These are phyloP conservation scores for Columba livia DNA, from an alignment of 2,113 vertebrate species.

Conservation along the genomic window DNA sequence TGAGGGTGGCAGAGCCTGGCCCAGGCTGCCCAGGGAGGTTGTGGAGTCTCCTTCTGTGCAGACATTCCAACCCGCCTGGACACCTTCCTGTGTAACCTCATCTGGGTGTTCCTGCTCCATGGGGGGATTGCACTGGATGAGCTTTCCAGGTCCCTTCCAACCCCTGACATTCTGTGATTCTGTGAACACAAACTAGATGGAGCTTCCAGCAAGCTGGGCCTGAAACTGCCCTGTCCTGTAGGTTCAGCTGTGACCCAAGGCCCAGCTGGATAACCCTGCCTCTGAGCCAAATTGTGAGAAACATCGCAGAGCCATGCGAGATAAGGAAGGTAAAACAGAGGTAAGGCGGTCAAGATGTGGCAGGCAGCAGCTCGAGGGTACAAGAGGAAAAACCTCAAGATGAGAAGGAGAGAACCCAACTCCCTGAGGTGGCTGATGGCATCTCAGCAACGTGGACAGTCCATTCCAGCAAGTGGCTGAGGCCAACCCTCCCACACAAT, in stretches of 20 bases:
- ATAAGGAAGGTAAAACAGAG: background rate
- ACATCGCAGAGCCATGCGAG: background rate
- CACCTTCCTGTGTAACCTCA: too few species aligned
- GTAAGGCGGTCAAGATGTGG: background rate
- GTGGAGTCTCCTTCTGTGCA: too few species aligned
- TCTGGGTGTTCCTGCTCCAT: too few species aligned
- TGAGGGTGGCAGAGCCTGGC: too few species aligned
- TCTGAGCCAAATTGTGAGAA: background rate
- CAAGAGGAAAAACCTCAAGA: background rate
- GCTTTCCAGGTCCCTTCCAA: too few species aligned
- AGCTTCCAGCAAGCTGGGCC: background rate
- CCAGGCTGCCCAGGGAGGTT: too few species aligned
- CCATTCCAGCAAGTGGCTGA: background rate
- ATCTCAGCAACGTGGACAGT: background rate
- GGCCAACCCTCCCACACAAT: rapidly evolving
- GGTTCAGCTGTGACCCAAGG: background rate
- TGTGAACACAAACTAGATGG: background rate
- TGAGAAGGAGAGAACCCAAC: background rate
- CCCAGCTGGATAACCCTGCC: background rate
- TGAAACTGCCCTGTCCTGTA: background rate
- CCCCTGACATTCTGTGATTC: too few species aligned
- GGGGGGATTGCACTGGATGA: too few species aligned
- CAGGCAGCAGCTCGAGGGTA: background rate
- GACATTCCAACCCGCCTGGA: too few species aligned
- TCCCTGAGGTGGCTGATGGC: background rate